Percentiles rank a stretch among this genome's conserved stretches.
Evolutionary conservation across 2,113 vertebrate species (phyloP).

Genomic region (Scomber colias): DNA sequence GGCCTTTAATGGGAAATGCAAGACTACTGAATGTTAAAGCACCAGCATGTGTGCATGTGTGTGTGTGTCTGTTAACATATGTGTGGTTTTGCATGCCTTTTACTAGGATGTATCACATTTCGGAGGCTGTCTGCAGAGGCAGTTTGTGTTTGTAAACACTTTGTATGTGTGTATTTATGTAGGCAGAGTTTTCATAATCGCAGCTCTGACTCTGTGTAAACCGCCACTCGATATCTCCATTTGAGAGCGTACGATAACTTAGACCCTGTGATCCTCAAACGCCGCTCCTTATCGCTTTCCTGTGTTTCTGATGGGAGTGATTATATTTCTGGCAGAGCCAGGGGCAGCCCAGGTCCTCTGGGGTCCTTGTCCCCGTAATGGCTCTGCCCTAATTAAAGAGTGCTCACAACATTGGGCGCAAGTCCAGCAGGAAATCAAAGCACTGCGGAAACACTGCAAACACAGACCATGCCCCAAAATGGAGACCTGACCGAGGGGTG

Average conservation of each 20-base stretch:
- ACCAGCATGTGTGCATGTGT: background rate
- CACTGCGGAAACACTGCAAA: slow-evolving; percentile 57
- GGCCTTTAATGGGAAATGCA: slow-evolving; percentile 32
- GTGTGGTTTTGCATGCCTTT: slow-evolving; percentile 14
- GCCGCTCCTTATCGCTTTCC: slow-evolving; percentile 73
- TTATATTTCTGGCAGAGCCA: slow-evolving; percentile 56
- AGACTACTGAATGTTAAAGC: slow-evolving; percentile 26
- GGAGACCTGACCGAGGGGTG: slow-evolving; percentile 37
- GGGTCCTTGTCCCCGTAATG: slow-evolving; percentile 63
- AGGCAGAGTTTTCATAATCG: slow-evolving; percentile 16
- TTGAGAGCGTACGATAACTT: slow-evolving; percentile 32
- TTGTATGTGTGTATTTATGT: slow-evolving; percentile 60
- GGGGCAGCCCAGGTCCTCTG: slow-evolving; percentile 49
- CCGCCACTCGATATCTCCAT: slow-evolving; percentile 20
- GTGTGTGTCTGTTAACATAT: background rate
- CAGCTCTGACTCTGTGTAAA: slow-evolving; percentile 21
- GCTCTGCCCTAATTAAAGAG: slow-evolving; percentile 67
- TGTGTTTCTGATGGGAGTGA: slow-evolving; percentile 62
- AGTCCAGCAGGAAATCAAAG: slow-evolving; percentile 67
- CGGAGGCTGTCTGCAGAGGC: slow-evolving; percentile 15
- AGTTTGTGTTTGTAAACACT: slow-evolving; percentile 49
- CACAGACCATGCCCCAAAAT: slow-evolving; percentile 38
- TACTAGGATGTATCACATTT: slow-evolving; percentile 4
- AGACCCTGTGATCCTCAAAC: slow-evolving; percentile 71
- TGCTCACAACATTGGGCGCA: slow-evolving; percentile 17